phyloP scores from a whole-genome alignment of 2,888 invertebrate species.

The Carpatolechia fugitivella region DNA sequence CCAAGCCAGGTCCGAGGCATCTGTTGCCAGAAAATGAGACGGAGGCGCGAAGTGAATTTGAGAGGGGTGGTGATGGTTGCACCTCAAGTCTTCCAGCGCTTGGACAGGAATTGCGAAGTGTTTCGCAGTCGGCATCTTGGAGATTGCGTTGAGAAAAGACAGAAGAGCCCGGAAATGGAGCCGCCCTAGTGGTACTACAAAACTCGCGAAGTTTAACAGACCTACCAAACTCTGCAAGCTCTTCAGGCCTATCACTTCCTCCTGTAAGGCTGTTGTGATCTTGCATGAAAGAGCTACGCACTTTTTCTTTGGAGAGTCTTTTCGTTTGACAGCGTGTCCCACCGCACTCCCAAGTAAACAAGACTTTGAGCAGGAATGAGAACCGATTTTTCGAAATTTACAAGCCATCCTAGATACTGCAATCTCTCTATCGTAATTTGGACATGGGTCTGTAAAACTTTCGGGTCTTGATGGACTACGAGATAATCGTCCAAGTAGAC shows the following conservation, averaged over 20 bases:
- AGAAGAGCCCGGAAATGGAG: neutral
- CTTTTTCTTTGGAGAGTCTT: neutral
- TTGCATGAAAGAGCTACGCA: neutral
- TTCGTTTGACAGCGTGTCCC: neutral
- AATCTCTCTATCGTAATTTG: conserved; percentile 17
- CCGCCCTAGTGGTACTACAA: neutral
- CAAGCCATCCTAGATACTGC: conserved; percentile 23
- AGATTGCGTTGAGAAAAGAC: neutral
- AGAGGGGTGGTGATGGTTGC: neutral
- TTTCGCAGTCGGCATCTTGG: neutral
- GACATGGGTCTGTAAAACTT: neutral
- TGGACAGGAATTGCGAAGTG: no score
- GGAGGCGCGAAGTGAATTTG: neutral
- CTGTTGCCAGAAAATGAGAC: conserved; percentile 9
- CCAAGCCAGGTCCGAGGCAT: conserved; percentile 23
- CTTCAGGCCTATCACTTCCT: neutral
- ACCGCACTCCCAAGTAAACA: conserved; percentile 16
- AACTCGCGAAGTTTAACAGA: conserved; percentile 15
- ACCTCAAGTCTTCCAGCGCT: neutral
- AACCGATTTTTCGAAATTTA: conserved; percentile 24
- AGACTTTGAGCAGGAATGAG: conserved; percentile 17
- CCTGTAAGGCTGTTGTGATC: neutral
- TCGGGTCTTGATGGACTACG: conserved; percentile 12
- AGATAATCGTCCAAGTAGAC: conserved; percentile 21
- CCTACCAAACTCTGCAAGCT: conserved; percentile 10